Base-by-base conservation (phyloP, 1,140 invertebrate genomes). In the Drosophila funebris region DNA sequence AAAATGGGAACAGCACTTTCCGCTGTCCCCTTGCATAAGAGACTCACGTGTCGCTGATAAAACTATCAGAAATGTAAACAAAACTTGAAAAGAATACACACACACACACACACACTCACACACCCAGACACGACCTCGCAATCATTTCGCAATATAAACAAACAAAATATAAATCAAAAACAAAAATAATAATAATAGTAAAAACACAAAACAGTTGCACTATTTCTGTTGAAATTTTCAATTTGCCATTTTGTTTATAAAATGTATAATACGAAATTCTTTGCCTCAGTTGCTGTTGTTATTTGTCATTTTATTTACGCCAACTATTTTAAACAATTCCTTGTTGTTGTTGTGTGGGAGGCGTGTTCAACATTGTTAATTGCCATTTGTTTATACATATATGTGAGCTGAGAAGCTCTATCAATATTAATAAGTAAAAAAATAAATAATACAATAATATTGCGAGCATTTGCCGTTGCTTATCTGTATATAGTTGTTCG, bases 21-120 rank as follows among this genome's bases (percentile, higher is more conserved):
- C 13, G n/a, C 44, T 16, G 39, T 24, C 36, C 37, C 44, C 20
- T 6, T n/a, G 20, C 24, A 9, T 14, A 13, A 6, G 2, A 1
- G 50, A 37, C 56, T 61, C 66, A 68, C 64, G 64, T 67, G 64
- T 60, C 16, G 41, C 31, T 60, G 62, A 60, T 67, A 60, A 58
- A 27, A 66, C 52, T 66, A 48, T 36, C 36, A 48, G 50, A 58
- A 53, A 53, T 41, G 46, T 61, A 43, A 53, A 53, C 57, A 69
- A 69, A 69, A 68, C 29, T 61, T 31, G 63, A 66, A 66, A 37
- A 46, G 22, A 13, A n/a, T 13, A 63, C 13, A 52, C 14, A 46
- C 57, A 60, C 41, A 46, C 14, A 29, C 29, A 52, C 9, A 31
- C 2, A 4, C 14, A 54, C 22, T 1, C 6, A 39, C 44, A 53